Evolutionary conservation across 1,140 invertebrate species (phyloP).

Genomic region (Euura saliciscinereae): DNA sequence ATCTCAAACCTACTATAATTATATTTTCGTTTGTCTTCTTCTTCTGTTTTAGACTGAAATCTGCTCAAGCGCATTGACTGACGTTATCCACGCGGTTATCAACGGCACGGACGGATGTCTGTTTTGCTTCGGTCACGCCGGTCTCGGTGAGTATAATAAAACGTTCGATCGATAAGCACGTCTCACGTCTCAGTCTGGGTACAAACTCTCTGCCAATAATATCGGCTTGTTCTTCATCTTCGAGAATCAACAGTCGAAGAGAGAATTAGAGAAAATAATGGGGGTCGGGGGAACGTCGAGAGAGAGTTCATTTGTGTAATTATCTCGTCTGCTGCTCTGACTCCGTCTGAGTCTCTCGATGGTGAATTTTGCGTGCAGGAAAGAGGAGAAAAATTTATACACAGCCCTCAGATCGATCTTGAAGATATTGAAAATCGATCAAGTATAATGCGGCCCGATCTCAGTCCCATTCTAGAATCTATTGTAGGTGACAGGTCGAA

Average conservation of each 20-base stretch:
- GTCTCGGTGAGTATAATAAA: slow-evolving; percentile 73
- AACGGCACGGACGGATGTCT: slow-evolving; percentile 93
- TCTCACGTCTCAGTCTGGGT: neutral
- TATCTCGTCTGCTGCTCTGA: slow-evolving; percentile 30
- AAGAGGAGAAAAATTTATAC: neutral
- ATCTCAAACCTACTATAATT: too few species aligned
- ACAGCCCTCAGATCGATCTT: neutral
- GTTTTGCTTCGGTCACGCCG: slow-evolving; percentile 90
- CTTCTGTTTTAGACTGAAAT: slow-evolving; percentile 81
- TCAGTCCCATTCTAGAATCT: neutral
- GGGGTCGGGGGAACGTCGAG: neutral
- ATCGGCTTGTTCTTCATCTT: neutral
- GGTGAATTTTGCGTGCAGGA: too few species aligned
- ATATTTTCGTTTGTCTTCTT: slow-evolving; percentile 1
- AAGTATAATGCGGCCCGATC: too few species aligned
- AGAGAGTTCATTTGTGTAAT: slow-evolving; percentile 36
- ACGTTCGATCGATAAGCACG: neutral
- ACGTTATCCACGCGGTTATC: slow-evolving; percentile 92
- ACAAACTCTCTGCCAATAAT: neutral
- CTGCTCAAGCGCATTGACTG: slow-evolving; percentile 86
- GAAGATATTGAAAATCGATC: neutral
- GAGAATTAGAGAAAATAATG: neutral
- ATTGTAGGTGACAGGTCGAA: too few species aligned
- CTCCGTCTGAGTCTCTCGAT: too few species aligned
- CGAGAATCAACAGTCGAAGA: neutral